A percentile compares a stretch with the other conserved stretches of the same genome.
Evolutionary conservation across 30 jellyfish, hydroid and myxozoan species (phyloP).

Genomic region (Phacellophora camtschatica): DNA sequence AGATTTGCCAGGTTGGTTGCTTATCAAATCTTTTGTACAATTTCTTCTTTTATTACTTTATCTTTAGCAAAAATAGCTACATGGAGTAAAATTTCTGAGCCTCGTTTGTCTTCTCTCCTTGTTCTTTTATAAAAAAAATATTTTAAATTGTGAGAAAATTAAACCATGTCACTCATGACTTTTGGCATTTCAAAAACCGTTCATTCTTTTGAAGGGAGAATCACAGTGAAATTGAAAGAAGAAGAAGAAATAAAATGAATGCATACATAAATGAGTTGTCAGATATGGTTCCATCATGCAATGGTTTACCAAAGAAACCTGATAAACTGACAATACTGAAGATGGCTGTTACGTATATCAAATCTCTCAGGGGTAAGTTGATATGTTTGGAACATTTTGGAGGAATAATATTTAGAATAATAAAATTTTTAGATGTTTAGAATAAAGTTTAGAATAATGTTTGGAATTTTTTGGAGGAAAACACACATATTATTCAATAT

Average conservation of each 20-base stretch:
- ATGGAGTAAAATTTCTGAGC: too few species aligned
- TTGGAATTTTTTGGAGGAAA: too few species aligned
- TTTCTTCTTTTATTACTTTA: not conserved
- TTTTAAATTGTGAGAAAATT: too few species aligned
- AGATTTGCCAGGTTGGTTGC: constrained; percentile 88
- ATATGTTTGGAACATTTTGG: too few species aligned
- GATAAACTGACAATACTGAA: constrained; percentile 90
- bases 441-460: too few species aligned
- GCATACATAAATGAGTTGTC: constrained; percentile 97
- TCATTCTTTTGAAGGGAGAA: constrained; percentile 71
- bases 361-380: constrained; percentile 89
- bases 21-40: not conserved
- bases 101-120: too few species aligned
- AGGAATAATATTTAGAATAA: too few species aligned
- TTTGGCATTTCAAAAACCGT: not conserved
- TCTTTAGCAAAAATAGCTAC: too few species aligned
- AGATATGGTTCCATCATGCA: constrained; percentile 99
- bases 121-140: too few species aligned
- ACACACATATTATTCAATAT: too few species aligned
- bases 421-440: too few species aligned
- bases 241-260: constrained; percentile 96
- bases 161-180: too few species aligned
- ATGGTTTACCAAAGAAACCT: constrained; percentile 96
- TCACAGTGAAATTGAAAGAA: constrained; percentile 98
- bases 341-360: constrained; percentile 98